phyloP scores from a whole-genome alignment of 1,140 invertebrate genomes.

The Leucophenga varia region DNA sequence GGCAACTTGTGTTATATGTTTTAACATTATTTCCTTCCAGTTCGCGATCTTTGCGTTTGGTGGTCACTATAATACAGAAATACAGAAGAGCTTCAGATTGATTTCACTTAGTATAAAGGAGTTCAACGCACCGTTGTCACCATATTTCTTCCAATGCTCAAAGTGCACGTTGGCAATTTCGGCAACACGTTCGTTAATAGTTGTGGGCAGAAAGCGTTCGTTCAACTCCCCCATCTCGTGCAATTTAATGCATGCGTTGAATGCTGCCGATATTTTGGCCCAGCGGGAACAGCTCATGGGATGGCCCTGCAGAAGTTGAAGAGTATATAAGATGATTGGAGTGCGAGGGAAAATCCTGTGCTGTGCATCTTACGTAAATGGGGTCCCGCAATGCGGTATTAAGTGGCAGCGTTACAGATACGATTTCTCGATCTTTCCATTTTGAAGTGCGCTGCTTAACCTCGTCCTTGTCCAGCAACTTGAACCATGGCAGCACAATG shows the following conservation, averaged over 20 bases:
- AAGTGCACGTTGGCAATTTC: constrained; percentile 40
- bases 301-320: constrained; percentile 61
- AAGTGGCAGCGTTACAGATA: constrained; percentile 64
- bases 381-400: constrained; percentile 61
- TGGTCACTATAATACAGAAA: no score
- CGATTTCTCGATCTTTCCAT: constrained; percentile 35
- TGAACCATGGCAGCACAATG: constrained; percentile 22
- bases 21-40: no score
- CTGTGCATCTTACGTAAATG: constrained; percentile 30
- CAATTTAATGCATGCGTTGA: constrained; percentile 72
- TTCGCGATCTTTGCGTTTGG: no score
- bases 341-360: no score
- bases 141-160: constrained; percentile 60
- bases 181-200: constrained; percentile 60
- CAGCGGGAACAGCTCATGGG: constrained; percentile 61
- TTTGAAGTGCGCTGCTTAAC: not conserved
- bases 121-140: constrained; percentile 56
- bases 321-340: no score
- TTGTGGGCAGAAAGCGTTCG: constrained; percentile 73
- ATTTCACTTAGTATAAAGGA: no score
- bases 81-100: no score
- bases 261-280: constrained; percentile 80
- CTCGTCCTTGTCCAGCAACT: constrained; percentile 1
- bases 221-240: constrained; percentile 75
- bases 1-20: no score